These are phyloP conservation scores for Mesoclemmys tuberculata DNA, from an alignment of 2,113 vertebrate genomes.

Conservation along the genomic window DNA sequence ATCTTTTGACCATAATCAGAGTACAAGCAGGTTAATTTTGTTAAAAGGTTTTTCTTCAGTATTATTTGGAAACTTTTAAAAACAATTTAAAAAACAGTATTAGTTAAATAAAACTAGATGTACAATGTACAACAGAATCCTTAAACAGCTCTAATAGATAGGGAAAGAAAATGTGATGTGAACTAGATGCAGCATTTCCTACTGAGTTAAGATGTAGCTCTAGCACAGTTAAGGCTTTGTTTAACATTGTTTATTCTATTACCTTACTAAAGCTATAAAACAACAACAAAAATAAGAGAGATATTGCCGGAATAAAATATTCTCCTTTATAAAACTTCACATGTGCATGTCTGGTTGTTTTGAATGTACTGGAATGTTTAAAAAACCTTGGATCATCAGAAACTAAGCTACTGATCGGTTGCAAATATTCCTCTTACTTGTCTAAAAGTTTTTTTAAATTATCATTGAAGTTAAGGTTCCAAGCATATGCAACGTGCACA, in stretches of 20 bases:
- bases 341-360: slow-evolving; percentile 44
- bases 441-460: slow-evolving; percentile 7
- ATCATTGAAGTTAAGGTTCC: slow-evolving; percentile 32
- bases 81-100: not conserved
- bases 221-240: slow-evolving; percentile 65
- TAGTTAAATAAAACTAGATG: not conserved
- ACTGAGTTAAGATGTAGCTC: slow-evolving; percentile 60
- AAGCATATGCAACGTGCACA: slow-evolving; percentile 29
- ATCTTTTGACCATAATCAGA: slow-evolving; percentile 2
- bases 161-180: slow-evolving; percentile 32
- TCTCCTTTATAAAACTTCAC: slow-evolving; percentile 35
- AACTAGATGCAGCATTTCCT: slow-evolving; percentile 51
- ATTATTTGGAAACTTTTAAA: not conserved
- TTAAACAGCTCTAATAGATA: not conserved
- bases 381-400: slow-evolving; percentile 51
- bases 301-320: slow-evolving; percentile 68
- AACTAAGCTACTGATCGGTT: slow-evolving; percentile 63
- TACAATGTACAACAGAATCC: not conserved
- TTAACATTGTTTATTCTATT: slow-evolving; percentile 58
- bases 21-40: not conserved
- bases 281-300: not conserved
- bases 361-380: slow-evolving; percentile 47
- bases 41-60: slow-evolving; percentile 3
- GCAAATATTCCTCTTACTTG: slow-evolving; percentile 55
- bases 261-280: slow-evolving; percentile 60